These are phyloP conservation scores for Sorex maritimensis DNA, from an alignment of 2,797 vertebrate genomes.

Conservation along the genomic window DNA sequence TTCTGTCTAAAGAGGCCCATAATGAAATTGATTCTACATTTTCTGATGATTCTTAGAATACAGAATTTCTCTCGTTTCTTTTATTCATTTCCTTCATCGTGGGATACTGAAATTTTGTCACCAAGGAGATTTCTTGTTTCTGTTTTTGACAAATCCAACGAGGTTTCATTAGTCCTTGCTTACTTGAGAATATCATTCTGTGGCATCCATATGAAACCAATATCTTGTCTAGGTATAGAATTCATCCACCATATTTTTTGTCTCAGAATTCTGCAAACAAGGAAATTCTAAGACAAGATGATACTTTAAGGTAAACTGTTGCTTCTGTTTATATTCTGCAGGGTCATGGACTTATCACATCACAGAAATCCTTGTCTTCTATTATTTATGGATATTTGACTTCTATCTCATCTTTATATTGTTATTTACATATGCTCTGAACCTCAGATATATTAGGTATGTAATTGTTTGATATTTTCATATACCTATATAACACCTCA, in stretches of 20 bases:
- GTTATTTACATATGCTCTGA: neutral
- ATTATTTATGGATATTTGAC: constrained; percentile 31
- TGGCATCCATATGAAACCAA: constrained; percentile 1
- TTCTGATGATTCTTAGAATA: neutral
- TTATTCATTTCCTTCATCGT: neutral
- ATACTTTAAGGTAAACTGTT: neutral
- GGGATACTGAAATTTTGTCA: neutral
- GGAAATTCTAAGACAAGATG: neutral
- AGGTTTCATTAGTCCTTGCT: constrained; percentile 2
- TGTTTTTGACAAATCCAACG: neutral
- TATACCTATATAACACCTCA: neutral
- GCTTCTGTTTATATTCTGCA: neutral
- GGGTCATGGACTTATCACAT: neutral
- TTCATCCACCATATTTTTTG: neutral
- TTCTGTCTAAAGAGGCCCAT: neutral
- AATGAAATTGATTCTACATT: constrained; percentile 36
- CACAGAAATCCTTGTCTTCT: neutral
- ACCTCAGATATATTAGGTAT: neutral
- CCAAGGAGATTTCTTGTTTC: neutral
- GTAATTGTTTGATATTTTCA: neutral
- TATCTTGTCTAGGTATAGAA: neutral
- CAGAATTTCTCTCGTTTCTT: neutral
- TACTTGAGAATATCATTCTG: constrained; percentile 11
- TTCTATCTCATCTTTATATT: constrained; percentile 52
- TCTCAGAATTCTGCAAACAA: neutral